Conservation (phyloP, 2,888 invertebrate genomes). For the Xestobium rufovillosum region DNA sequence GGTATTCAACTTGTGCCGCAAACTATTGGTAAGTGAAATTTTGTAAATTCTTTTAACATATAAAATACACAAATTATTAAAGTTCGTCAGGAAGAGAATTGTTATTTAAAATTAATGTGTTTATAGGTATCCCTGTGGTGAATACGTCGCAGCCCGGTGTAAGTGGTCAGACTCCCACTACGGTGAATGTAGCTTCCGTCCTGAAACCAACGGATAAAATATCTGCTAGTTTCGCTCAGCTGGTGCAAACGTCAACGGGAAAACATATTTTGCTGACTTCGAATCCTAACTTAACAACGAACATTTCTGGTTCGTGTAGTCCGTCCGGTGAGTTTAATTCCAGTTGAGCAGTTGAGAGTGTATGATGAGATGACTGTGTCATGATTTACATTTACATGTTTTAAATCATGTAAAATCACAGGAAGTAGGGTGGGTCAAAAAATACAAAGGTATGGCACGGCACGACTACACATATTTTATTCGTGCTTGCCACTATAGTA, state of each 20-base stretch:
- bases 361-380: too few species aligned
- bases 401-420: too few species aligned
- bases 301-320: conserved; percentile 37
- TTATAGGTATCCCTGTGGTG: conserved; percentile 46
- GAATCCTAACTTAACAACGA: conserved; percentile 38
- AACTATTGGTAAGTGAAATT: conserved; percentile 9
- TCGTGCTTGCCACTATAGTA: too few species aligned
- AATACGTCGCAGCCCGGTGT: conserved; percentile 28
- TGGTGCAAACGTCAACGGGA: conserved; percentile 64
- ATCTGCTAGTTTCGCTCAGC: conserved; percentile 50
- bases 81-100: too few species aligned
- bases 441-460: too few species aligned
- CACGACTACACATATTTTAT: too few species aligned
- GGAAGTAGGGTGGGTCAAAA: too few species aligned
- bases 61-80: too few species aligned
- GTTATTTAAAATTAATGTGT: conserved; percentile 14
- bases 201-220: conserved; percentile 38
- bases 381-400: too few species aligned
- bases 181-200: conserved; percentile 34
- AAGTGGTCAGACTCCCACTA: conserved; percentile 28
- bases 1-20: conserved; percentile 50
- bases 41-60: not conserved
- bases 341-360: too few species aligned
- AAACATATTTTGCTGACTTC: conserved; percentile 61
- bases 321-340: conserved; percentile 30